A percentile compares a stretch with the other conserved stretches of the same genome.
Evolutionary conservation across 2,888 invertebrate genomes (phyloP).

Genomic region (Drosophila aldrichi): DNA sequence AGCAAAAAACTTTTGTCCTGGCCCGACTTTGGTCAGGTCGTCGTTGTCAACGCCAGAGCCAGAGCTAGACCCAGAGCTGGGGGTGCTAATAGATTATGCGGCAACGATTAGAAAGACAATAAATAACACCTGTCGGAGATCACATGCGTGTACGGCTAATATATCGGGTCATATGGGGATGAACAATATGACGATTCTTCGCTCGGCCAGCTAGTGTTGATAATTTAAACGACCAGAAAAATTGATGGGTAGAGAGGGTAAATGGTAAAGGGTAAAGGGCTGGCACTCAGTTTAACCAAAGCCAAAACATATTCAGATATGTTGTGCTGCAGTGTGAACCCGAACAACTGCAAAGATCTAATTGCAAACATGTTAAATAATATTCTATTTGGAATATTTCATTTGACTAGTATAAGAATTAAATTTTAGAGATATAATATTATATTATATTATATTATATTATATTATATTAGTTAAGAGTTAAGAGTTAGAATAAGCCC

Average conservation of each 20-base stretch:
- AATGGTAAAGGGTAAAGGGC: conserved; percentile 36
- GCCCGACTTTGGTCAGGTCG: conserved; percentile 26
- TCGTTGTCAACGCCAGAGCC: neutral
- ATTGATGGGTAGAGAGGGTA: conserved; percentile 30
- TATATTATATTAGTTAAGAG: too few species aligned
- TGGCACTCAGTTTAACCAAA: conserved; percentile 22
- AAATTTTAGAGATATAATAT: too few species aligned
- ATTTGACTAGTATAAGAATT: too few species aligned
- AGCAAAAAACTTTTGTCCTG: conserved; percentile 6
- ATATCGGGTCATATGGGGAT: conserved; percentile 30
- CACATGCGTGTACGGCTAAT: conserved; percentile 36
- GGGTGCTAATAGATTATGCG: conserved; percentile 83
- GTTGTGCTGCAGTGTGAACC: conserved; percentile 42
- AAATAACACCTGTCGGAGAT: conserved; percentile 84
- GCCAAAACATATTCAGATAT: conserved; percentile 18
- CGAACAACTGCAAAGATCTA: conserved; percentile 28
- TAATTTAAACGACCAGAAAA: conserved; percentile 58
- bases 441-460: too few species aligned
- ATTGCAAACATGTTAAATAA: neutral
- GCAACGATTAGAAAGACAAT: conserved; percentile 84
- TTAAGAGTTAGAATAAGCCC: too few species aligned
- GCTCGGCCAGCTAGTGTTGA: conserved; percentile 62
- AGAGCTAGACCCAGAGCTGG: conserved; percentile 5
- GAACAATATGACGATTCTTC: conserved; percentile 43
- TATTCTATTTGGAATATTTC: too few species aligned